phyloP scores from a whole-genome alignment of 2,888 invertebrate genomes.

The Agrochola circellaris region DNA sequence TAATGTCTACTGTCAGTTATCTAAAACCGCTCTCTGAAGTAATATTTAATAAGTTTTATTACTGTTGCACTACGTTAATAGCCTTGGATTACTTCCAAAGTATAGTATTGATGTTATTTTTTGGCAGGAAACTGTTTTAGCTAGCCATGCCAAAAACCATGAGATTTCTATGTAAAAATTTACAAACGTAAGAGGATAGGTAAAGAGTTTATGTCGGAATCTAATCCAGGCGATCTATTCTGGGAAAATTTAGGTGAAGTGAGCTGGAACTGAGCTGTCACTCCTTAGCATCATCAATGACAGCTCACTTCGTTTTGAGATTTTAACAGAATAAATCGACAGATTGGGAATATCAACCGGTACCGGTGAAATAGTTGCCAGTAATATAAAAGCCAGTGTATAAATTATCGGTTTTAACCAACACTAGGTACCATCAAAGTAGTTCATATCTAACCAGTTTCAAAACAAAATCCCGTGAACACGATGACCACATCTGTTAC shows the following conservation, averaged over 20 bases:
- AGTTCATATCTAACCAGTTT: too few species aligned
- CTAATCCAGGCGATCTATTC: not conserved
- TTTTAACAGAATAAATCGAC: too few species aligned
- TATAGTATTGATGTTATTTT: slow-evolving; percentile 53
- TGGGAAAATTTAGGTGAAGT: too few species aligned
- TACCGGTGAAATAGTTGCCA: too few species aligned
- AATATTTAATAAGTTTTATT: slow-evolving; percentile 54
- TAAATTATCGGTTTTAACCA: too few species aligned
- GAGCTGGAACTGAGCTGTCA: too few species aligned
- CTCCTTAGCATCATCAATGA: too few species aligned
- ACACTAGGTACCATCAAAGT: too few species aligned
- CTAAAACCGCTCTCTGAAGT: slow-evolving; percentile 18
- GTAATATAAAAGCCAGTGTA: too few species aligned
- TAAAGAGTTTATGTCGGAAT: not conserved
- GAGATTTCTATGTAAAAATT: slow-evolving; percentile 22
- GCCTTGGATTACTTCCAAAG: slow-evolving; percentile 63
- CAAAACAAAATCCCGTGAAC: too few species aligned
- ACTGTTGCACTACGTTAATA: slow-evolving; percentile 39
- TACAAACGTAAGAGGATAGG: not conserved
- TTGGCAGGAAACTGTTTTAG: slow-evolving; percentile 54
- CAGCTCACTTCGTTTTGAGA: too few species aligned
- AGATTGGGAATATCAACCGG: not conserved
- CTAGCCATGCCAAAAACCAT: slow-evolving; percentile 55
- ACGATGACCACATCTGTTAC: too few species aligned
- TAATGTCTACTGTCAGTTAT: not conserved